Evolutionary conservation across 2,888 invertebrate genomes (phyloP), one percentile per base, ranked within the genome.

Genomic region (Branchellion lobata): DNA sequence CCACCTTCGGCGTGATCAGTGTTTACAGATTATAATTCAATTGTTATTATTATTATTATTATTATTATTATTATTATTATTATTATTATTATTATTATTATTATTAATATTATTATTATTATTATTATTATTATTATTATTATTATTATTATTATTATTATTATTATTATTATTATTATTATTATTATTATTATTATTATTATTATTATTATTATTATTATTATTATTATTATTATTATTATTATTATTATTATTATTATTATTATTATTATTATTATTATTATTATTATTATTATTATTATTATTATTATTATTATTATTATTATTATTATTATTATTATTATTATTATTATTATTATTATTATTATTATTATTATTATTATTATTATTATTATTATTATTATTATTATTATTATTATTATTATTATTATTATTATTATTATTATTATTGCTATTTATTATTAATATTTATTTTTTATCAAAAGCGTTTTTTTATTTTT

Each of bases 221-320:
- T 57, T 24, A 57, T 57, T 24, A 57, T 57, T 24, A 57, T 57
- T 24, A 57, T 57, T 24, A 57, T 57, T 24, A 57, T 57, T 24
- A 57, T 57, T 57, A 57, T 57, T 57, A 57, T 57, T 57, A 57
- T 57, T 57, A 57, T 57, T 57, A 57, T 57, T 57, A 57, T 57
- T 57, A 57, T 57, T 57, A 57, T 57, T 57, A 57, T 57, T 57
- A 57, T 57, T 57, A 57, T 57, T 57, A 57, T 57, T 57, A 57
- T 57, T 57, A 57, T 57, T 57, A 57, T 57, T 57, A 57, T 57
- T 57, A 57, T 57, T 57, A 57, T 57, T 57, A 57, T 57, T 57
- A 57, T 57, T 57, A 57, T 57, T 57, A 24, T 24, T 57, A 57
- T 57, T 57, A 57, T 57, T 57, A 24, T 57, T 57, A 24, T 57